Percentiles rank a stretch among this genome's conserved stretches.
Evolutionary conservation across 2,113 vertebrate species (phyloP).

Genomic region (Globicephala melas): DNA sequence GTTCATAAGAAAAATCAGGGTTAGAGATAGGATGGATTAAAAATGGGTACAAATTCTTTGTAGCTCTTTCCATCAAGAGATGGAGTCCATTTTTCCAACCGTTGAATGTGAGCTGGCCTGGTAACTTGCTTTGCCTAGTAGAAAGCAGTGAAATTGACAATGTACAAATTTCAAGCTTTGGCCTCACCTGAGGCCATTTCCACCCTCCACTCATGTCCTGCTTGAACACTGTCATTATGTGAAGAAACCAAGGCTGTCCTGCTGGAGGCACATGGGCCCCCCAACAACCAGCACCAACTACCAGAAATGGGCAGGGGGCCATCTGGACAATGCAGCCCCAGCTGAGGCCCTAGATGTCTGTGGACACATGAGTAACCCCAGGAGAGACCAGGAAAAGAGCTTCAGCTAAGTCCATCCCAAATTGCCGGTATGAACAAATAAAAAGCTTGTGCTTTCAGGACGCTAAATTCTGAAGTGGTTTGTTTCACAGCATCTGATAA

Average conservation of each 20-base stretch:
- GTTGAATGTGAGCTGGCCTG: background rate
- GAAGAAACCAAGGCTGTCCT: background rate
- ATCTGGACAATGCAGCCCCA: background rate
- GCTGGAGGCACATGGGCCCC: background rate
- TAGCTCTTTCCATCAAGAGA: background rate
- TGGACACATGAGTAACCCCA: background rate
- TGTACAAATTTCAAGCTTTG: background rate
- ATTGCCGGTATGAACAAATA: background rate
- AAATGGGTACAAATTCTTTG: background rate
- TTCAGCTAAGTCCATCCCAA: background rate
- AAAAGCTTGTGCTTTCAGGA: background rate
- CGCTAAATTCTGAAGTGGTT: background rate
- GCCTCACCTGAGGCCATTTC: background rate
- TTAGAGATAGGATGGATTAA: background rate
- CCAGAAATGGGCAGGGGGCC: background rate
- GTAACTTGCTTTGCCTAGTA: background rate
- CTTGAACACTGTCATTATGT: background rate
- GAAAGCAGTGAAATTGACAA: background rate
- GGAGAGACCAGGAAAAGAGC: background rate
- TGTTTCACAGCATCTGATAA: background rate
- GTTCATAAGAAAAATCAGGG: background rate
- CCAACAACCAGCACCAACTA: background rate
- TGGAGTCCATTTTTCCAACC: background rate
- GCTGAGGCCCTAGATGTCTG: background rate
- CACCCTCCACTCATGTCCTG: fast-evolving